phyloP scores from a whole-genome alignment of 2,888 invertebrate species.

The Microdon myrmicae region DNA sequence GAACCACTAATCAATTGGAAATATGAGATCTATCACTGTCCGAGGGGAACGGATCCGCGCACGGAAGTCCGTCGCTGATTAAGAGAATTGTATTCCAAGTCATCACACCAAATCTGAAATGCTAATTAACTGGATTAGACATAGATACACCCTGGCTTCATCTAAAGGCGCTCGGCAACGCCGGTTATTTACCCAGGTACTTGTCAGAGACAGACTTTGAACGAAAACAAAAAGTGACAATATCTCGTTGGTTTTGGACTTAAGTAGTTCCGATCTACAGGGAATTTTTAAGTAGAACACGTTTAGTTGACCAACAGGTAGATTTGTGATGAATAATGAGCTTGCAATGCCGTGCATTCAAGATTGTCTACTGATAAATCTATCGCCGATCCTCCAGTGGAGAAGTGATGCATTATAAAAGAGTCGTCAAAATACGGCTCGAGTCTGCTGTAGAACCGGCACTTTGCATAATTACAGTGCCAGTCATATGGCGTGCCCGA shows the following conservation, averaged over 20 bases:
- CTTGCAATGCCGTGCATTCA: too few relatives aligned
- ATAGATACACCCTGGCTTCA: conserved; percentile 7
- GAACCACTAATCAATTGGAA: conserved; percentile 24
- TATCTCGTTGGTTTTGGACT: not conserved
- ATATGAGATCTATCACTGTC: conserved; percentile 39
- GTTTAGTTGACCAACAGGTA: too few relatives aligned
- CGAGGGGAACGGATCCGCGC: conserved; percentile 22
- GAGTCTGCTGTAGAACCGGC: conserved; percentile 3
- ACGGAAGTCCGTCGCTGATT: conserved; percentile 37
- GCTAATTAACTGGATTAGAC: conserved; percentile 28
- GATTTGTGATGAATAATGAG: too few relatives aligned
- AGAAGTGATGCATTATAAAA: not conserved
- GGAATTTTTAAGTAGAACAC: not conserved
- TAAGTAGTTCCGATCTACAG: not conserved
- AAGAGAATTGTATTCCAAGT: conserved; percentile 23
- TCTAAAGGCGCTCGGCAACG: too few relatives aligned
- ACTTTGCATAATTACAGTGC: conserved; percentile 44
- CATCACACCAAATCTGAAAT: conserved; percentile 33
- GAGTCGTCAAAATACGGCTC: conserved; percentile 6
- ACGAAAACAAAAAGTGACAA: not conserved
- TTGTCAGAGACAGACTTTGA: too few relatives aligned
- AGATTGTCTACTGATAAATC: not conserved
- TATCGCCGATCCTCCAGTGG: not conserved
- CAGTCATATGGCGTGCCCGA: conserved; percentile 18
- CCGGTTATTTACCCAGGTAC: too few relatives aligned